Evolutionary conservation across 2,888 invertebrate genomes (phyloP).

Genomic region (Drosophila bunnanda): DNA sequence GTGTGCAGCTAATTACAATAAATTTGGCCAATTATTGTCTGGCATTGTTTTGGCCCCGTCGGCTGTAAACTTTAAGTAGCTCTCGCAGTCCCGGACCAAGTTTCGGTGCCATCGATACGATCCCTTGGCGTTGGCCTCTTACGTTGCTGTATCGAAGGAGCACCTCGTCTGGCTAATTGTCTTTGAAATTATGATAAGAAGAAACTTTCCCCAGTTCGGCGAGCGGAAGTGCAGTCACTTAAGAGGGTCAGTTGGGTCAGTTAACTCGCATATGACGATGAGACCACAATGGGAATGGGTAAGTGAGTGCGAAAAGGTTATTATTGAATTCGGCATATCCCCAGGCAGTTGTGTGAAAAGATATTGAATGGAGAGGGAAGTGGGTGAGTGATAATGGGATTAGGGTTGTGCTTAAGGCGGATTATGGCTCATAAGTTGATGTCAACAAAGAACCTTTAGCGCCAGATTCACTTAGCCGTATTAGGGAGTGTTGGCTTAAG

Average conservation of each 20-base stretch:
- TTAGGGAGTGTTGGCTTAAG: too few relatives aligned
- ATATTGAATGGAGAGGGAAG: background rate
- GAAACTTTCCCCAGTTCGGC: conserved; percentile 52
- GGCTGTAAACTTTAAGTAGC: conserved; percentile 74
- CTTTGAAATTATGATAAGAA: conserved; percentile 80
- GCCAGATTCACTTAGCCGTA: background rate
- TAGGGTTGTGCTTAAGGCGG: conserved; percentile 4
- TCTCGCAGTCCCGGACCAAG: conserved; percentile 64
- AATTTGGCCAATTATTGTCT: conserved; percentile 81
- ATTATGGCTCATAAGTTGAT: background rate
- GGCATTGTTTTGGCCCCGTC: conserved; percentile 53
- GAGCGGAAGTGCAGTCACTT: conserved; percentile 35
- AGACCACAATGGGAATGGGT: conserved; percentile 14
- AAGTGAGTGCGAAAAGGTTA: conserved; percentile 35
- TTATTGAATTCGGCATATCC: conserved; percentile 11
- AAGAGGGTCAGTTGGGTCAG: conserved; percentile 64
- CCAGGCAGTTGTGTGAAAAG: background rate
- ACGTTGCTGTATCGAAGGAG: conserved; percentile 18
- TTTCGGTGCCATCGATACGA: conserved; percentile 69
- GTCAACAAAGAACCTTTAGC: background rate
- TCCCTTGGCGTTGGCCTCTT: conserved; percentile 1
- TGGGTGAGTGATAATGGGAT: background rate
- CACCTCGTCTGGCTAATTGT: conserved; percentile 74
- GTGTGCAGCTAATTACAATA: conserved; percentile 79
- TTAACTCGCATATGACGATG: conserved; percentile 20